phyloP scores from a whole-genome alignment of 2,113 vertebrate genomes.

The Garra rufa region DNA sequence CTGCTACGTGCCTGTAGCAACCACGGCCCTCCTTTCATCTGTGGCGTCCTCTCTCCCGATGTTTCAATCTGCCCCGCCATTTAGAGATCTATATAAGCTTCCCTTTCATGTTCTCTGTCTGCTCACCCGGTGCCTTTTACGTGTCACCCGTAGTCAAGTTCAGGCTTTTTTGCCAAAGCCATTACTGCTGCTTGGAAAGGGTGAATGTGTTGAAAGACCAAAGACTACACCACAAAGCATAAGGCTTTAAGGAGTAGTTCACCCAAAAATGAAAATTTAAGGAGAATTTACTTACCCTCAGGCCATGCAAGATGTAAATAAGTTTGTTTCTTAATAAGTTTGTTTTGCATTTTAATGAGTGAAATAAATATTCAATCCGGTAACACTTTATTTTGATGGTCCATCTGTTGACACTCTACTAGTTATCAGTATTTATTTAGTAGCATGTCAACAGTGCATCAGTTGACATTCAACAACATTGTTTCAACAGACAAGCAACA shows the following conservation, averaged over 20 bases:
- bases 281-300: neutral
- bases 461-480: too few relatives aligned
- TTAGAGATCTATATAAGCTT: conserved; percentile 41
- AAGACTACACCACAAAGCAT: conserved; percentile 12
- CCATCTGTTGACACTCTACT: too few relatives aligned
- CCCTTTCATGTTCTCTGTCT: conserved; percentile 73
- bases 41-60: conserved; percentile 62
- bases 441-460: too few relatives aligned
- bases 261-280: neutral
- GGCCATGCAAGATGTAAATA: too few relatives aligned
- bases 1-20: conserved; percentile 56
- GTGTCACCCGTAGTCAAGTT: conserved; percentile 69
- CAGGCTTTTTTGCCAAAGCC: conserved; percentile 45
- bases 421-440: too few relatives aligned
- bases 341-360: too few relatives aligned
- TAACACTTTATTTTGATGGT: too few relatives aligned
- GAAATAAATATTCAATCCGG: too few relatives aligned
- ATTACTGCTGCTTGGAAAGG: conserved; percentile 9
- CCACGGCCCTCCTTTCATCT: conserved; percentile 71
- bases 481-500: too few relatives aligned
- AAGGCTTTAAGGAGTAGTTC: neutral
- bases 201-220: conserved; percentile 30
- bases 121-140: conserved; percentile 62
- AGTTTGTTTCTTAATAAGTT: too few relatives aligned
- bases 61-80: conserved; percentile 65